Conservation (phyloP, 2,888 invertebrate species). For the Tetanocera ferruginea region DNA sequence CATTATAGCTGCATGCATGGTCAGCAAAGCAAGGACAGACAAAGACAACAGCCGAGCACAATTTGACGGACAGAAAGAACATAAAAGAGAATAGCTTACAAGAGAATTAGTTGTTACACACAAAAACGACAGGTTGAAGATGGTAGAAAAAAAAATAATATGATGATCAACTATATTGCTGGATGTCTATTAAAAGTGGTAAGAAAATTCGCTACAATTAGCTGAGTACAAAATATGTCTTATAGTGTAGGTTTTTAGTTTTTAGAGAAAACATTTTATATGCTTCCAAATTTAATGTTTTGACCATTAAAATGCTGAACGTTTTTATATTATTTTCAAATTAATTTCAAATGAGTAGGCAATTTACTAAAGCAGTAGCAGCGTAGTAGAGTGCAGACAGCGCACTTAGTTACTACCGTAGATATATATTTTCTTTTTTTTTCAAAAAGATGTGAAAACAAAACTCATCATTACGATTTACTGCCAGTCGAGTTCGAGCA, state of each 20-base stretch:
- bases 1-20: background rate
- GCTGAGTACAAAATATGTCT: too few species aligned
- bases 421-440: constrained; percentile 13
- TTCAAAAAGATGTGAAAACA: background rate
- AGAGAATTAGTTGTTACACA: constrained; percentile 22
- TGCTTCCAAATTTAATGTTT: background rate
- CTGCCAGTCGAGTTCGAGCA: background rate
- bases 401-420: background rate
- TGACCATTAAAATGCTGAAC: background rate
- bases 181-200: background rate
- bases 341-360: constrained; percentile 46
- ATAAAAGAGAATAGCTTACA: constrained; percentile 44
- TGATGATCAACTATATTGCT: background rate
- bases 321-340: constrained; percentile 37
- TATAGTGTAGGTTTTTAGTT: too few species aligned
- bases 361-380: constrained; percentile 10
- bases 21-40: background rate
- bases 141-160: background rate
- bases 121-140: background rate
- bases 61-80: constrained; percentile 35
- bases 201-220: background rate
- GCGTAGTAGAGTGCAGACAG: background rate
- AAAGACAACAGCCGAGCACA: background rate
- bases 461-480: constrained; percentile 15
- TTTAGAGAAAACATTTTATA: too few species aligned